Percentiles rank a stretch among this genome's conserved stretches.
Conservation (phyloP, 2,113 vertebrate genomes). For the Loxodonta africana region DNA sequence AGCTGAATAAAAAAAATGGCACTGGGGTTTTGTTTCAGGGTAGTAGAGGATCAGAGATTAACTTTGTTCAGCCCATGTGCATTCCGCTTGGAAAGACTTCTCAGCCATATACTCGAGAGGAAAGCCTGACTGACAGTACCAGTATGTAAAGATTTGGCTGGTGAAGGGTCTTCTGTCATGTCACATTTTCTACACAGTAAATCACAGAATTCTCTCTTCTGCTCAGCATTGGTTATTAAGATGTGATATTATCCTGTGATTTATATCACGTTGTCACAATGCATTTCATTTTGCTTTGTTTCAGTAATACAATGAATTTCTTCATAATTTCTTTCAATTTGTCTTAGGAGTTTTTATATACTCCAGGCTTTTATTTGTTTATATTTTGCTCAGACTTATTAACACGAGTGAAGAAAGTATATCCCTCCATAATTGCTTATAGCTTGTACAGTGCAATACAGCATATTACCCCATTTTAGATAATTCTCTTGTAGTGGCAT, state of each 20-base stretch:
- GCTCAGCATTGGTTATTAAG: conserved; percentile 73
- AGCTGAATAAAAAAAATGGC: conserved; percentile 57
- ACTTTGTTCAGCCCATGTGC: background rate
- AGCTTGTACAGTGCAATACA: conserved; percentile 68
- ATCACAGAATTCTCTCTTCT: conserved; percentile 70
- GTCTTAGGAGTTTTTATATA: conserved; percentile 59
- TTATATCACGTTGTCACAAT: conserved; percentile 73
- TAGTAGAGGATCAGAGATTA: background rate
- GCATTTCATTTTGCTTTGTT: conserved; percentile 82
- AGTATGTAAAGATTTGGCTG: conserved; percentile 57
- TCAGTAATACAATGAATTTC: conserved; percentile 75
- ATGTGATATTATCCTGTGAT: conserved; percentile 76
- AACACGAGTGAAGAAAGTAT: conserved; percentile 79
- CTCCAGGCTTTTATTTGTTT: conserved; percentile 67
- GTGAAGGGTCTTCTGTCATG: conserved; percentile 61
- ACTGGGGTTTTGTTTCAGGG: conserved; percentile 44
- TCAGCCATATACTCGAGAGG: background rate
- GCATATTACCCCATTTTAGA: conserved; percentile 80
- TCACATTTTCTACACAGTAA: conserved; percentile 68
- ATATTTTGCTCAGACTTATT: conserved; percentile 75
- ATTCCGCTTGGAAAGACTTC: conserved; percentile 13
- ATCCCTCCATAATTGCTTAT: conserved; percentile 77
- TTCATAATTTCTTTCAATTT: conserved; percentile 79
- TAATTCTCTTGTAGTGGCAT: conserved; percentile 78
- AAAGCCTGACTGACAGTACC: conserved; percentile 40